Base-by-base conservation (phyloP, 2,113 vertebrate genomes). In the Osmerus eperlanus region DNA sequence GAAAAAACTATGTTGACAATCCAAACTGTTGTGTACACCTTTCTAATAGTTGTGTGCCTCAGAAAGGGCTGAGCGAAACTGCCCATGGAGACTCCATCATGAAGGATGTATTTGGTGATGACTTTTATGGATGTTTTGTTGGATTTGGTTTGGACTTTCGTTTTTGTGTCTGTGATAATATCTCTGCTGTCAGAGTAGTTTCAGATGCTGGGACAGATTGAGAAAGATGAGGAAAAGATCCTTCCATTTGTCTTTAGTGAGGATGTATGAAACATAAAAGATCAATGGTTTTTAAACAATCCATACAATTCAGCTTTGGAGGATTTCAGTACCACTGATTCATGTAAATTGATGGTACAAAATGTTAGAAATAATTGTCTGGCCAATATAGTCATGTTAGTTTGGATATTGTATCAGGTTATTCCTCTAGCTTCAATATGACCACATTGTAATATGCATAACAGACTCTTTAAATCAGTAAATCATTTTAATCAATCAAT, bases 41-140 rank as follows among this genome's bases (percentile, higher is more conserved):
- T 23, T 65, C 56, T n/a, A 52, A 8, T 23, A 51, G 72, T 3
- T 21, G 61, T 61, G 73, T 6, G 18, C 19, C 23, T 41, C 71
- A 63, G 68, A 65, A 60, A 62, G 58, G 73, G 63, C 47, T n/a
- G 32, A 71, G 58, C 47, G 58, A 36, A 36, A 15, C 28, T 64
- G 21, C 32, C 76, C 68, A 60, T 68, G 18, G 54, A 81, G 79
- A 85, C 83, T 80, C 76, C 72, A 4, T 56, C 7, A 53, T 68
- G 69, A 83, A 78, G 75, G 62, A 83, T 73, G 72, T 70, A 54
- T 75, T 72, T 70, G 36, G 70, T 64, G 75, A 70, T 63, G 28
- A 32, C 68, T 77, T 71, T 74, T 72, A 29, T 71, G 64, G 28
- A 65, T 58, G 23, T 60, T 51, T 21, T 56, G 23, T 36, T 41